Evolutionary conservation across 1,140 invertebrate genomes (phyloP), one percentile per base, ranked within the genome.

Genomic region (Ceratosolen solmsi): DNA sequence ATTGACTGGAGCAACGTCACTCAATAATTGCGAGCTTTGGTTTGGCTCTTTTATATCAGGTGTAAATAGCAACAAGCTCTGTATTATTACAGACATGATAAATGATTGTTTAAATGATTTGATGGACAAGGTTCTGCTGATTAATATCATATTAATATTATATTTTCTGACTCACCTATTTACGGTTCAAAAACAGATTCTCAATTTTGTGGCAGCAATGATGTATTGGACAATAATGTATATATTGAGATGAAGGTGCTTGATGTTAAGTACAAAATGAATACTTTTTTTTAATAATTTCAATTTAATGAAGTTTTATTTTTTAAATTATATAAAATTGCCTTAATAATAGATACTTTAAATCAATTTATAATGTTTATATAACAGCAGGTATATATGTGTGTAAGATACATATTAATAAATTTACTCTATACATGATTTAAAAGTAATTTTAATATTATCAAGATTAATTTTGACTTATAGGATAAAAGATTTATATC

Each of bases 241-340:
- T 90, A 90, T 77, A 87, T 90, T 2, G 89, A 90, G 36, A 90
- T 90, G 89, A 89, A 85, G 49, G 83, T 87, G 63, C 25, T 76
- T 74, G 78, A 86, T 85, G 60, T 54, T 30, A 51, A 82, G 75
- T 82, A 27, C 27, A 75, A 58, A 51, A 5, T 20, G 15, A 73
- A 73, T n/a, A 49, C 25, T 1, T 49, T n/a, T n/a, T 49, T 72
- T 46, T 46, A 5, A 46, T 13, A 46, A 46, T 46, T 13, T 46
- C 13, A 7, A 5, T 7, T 46, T 13, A 46, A 7, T 46, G 13
- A 46, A 7, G 54, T 56, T 63, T 30, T 27, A 63, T 63, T 5
- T 25, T 63, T 63, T 25, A 25, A 25, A 25, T 27, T 63, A 63
- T 63, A 25, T 63, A 56, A 56, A 22, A 56, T 63, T 30, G 25